Base-by-base conservation (phyloP, 2,113 vertebrate species). In the Istiophorus platypterus region DNA sequence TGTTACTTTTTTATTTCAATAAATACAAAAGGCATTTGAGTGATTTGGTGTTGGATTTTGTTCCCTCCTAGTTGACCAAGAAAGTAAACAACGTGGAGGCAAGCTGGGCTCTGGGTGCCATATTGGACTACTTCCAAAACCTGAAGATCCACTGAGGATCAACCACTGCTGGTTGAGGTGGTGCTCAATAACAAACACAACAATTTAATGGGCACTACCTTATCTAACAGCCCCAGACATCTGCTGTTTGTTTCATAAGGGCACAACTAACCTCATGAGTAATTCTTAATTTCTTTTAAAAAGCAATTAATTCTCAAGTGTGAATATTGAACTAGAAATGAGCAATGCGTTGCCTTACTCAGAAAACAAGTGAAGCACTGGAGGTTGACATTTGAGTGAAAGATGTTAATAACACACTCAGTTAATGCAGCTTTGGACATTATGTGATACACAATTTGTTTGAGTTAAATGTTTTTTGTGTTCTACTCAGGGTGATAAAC, bases 61-160 rank as follows among this genome's bases (percentile, higher is more conserved):
- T 31, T 31, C 17, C 24, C 42, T 86, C 85, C 87, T 57, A 99
- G 98, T 88, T 99, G 86, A 96, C 96, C 81, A 99, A 99, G 94
- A 99, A 99, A 93, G 96, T 99, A 87, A 97, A 97, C 84, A 95
- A 97, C 27, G 96, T 97, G 82, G 98, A 99, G 93, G 96, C 97
- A 2, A 97, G 98, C 91, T 99, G 98, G 98, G 96, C 98, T 89
- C 91, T 99, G 88, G 98, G 98, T 12, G 98, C 98, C 87, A 95
- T 94, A 12, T 95, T 99, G 87, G 95, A 97, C 66, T 91, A 97
- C 56, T 91, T 99, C 91, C 95, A 98, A 85, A 94, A 96, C 87
- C 91, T 99, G 91, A 96, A 87, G 82, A 92, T 95, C 80, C 89
- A 87, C 82, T 95, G 82, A 94, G 66, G 80, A 49, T 14, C 67